A percentile compares a stretch with the other conserved stretches of the same genome.
phyloP scores from a whole-genome alignment of 2,113 vertebrate species.

The Leptobrachium ailaonicum region DNA sequence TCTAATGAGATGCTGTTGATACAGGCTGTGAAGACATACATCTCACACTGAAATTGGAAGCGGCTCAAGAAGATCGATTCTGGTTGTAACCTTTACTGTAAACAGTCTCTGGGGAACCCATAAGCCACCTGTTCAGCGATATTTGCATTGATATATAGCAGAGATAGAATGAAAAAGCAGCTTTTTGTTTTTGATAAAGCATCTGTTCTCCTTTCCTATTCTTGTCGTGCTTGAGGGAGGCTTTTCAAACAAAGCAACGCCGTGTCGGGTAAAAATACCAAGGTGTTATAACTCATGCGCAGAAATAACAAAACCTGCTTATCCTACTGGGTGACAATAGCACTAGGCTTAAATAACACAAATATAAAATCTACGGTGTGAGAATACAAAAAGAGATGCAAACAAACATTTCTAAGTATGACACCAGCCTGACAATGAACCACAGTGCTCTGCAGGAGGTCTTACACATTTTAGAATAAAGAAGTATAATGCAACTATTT shows the following conservation, averaged over 20 bases:
- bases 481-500: no score
- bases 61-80: slow-evolving; percentile 58
- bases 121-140: slow-evolving; percentile 60
- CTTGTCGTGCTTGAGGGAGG: slow-evolving; percentile 52
- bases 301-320: slow-evolving; percentile 36
- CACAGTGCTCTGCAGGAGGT: background rate
- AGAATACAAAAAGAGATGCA: background rate
- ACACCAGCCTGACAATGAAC: background rate
- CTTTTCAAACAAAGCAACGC: slow-evolving; percentile 52
- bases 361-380: slow-evolving; percentile 11
- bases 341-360: slow-evolving; percentile 16
- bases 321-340: background rate
- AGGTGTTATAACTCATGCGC: slow-evolving; percentile 25
- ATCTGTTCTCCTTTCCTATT: slow-evolving; percentile 55
- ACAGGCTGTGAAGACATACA: slow-evolving; percentile 52
- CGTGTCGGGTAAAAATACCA: slow-evolving; percentile 52
- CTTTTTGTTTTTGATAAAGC: slow-evolving; percentile 56
- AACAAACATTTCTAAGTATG: slow-evolving; percentile 27
- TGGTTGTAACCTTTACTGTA: slow-evolving; percentile 61
- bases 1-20: slow-evolving; percentile 54
- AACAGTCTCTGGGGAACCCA: slow-evolving; percentile 56
- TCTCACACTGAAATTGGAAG: slow-evolving; percentile 57
- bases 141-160: slow-evolving; percentile 60
- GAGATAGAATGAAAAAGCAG: slow-evolving; percentile 58
- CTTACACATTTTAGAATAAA: background rate